Conservation (phyloP, 1,140 invertebrate species). For the Lasioglossum baleicum region DNA sequence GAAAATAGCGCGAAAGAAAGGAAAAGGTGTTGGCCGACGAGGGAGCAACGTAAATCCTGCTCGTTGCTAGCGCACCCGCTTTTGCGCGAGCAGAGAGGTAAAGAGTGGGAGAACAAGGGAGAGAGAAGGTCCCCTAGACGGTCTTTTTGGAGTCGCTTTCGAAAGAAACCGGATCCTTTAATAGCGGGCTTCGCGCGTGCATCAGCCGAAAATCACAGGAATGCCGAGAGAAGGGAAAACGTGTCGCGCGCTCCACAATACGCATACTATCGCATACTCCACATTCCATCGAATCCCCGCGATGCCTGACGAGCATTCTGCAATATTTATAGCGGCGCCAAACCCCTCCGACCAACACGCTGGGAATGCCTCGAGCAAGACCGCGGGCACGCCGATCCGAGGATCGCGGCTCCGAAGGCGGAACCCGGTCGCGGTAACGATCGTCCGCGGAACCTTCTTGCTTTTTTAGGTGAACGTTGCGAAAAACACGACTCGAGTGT, state of each 20-base stretch:
- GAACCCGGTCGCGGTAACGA: not conserved
- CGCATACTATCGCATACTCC: not conserved
- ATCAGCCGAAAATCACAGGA: not conserved
- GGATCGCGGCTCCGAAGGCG: not conserved
- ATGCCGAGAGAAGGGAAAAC: constrained; percentile 23
- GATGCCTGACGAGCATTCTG: constrained; percentile 1
- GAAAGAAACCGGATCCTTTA: not conserved
- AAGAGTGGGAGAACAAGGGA: too few relatives aligned
- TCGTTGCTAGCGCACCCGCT: not conserved
- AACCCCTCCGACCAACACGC: not conserved
- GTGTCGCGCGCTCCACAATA: constrained; percentile 19
- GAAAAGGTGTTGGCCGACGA: not conserved
- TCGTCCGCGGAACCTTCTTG: not conserved
- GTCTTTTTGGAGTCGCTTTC: not conserved
- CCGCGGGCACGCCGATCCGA: too few relatives aligned
- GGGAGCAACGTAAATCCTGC: not conserved
- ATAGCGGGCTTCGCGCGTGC: not conserved
- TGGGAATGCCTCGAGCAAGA: not conserved
- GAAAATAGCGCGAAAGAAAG: constrained; percentile 38
- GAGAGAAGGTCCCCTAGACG: too few relatives aligned
- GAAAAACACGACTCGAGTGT: too few relatives aligned
- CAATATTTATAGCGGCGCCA: constrained; percentile 45
- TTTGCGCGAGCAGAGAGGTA: too few relatives aligned
- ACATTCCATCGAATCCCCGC: not conserved
- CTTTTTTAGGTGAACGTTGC: not conserved